These are phyloP conservation scores for Macrophya annulata DNA, from an alignment of 2,888 invertebrate genomes.

Conservation along the genomic window DNA sequence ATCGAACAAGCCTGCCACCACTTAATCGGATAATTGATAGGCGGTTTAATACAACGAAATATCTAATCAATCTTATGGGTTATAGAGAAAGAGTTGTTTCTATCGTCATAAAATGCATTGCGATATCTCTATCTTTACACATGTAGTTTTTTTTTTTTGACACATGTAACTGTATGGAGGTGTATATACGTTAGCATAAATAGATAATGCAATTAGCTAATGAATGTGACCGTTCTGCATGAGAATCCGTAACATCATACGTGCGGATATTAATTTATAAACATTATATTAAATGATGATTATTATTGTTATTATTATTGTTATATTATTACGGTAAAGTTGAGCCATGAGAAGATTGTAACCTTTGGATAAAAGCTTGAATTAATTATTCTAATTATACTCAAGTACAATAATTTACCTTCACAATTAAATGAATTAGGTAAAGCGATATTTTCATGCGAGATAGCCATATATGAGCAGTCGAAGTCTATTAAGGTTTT, in stretches of 20 bases:
- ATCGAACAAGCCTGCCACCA: slow-evolving; percentile 20
- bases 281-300: neutral
- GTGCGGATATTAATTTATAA: neutral
- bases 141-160: too few relatives aligned
- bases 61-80: neutral
- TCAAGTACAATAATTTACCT: neutral
- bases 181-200: neutral
- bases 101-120: neutral
- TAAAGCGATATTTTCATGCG: neutral
- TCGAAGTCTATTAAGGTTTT: neutral
- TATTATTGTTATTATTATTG: slow-evolving; percentile 2
- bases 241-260: slow-evolving; percentile 14
- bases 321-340: slow-evolving; percentile 24
- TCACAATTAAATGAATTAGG: neutral
- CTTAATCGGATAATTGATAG: neutral
- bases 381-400: slow-evolving; percentile 40
- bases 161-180: neutral
- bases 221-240: neutral
- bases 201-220: slow-evolving; percentile 7
- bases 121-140: neutral
- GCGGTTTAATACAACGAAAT: too few relatives aligned
- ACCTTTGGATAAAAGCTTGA: slow-evolving; percentile 49
- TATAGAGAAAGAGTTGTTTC: neutral
- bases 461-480: neutral
- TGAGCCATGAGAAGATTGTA: slow-evolving; percentile 48